Evolutionary conservation across 1,140 invertebrate genomes (phyloP), one percentile per base, ranked within the genome.

Genomic region (Pollicipes pollicipes): DNA sequence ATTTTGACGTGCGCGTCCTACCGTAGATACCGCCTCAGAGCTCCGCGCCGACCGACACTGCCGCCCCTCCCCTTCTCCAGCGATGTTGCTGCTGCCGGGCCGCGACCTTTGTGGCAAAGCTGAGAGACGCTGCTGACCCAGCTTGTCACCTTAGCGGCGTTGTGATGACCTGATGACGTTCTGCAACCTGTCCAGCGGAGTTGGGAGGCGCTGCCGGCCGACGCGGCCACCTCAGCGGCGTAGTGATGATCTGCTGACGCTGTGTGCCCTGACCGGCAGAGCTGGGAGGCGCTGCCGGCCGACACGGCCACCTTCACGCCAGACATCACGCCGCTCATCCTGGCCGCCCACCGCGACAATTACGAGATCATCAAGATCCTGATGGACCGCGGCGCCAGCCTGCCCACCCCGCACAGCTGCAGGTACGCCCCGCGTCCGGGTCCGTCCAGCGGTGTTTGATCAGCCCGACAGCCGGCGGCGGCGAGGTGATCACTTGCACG

Each of bases 361-460:
- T 98, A 97, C 80, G 95, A 98, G 83, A 97, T 97, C 75, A 96
- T 97, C 77, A 98, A 98, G 84, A 92, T 98, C 74, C 85, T 98
- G 16, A 81, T 98, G 73, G 95, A 98, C 83, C 84, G 92, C 66
- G 91, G 91, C 27, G 89, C 90, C 3, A 87, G 86, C 17, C 82
- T 95, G 71, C 91, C 92, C 0, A 88, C 90, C 83, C 93, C 93
- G 1, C 93, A 96, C 78, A 91, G 95, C 79, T 90, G 94, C 75
- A 88, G 89, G 83, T 86, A 71, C 70, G 73, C 69, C 58, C 35
- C 27, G 27, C 63, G 0, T 29, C n/a, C n/a, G n/a, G 31, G 26
- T 4, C 24, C 17, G 21, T 28, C 31, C 45, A 35, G 2, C 10
- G 6, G n/a, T n/a, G n/a, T n/a, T n/a, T n/a, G n/a, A n/a, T n/a